Conservation (phyloP, 2,888 invertebrate genomes). For the Pseudococcus longispinus region DNA sequence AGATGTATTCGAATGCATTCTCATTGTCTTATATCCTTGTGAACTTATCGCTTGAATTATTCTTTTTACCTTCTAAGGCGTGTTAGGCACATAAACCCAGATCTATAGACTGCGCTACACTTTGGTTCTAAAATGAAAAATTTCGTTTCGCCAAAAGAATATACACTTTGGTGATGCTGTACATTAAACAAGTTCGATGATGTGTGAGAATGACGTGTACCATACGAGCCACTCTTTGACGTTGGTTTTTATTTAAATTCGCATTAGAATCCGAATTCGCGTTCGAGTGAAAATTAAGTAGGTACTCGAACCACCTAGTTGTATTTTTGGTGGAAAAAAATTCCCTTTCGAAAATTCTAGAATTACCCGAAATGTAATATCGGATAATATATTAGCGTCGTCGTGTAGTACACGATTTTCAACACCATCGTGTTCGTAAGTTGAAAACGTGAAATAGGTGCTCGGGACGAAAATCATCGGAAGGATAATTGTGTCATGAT, state of each 20-base stretch:
- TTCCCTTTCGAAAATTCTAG: too few species aligned
- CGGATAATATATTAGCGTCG: too few species aligned
- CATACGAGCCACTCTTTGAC: not conserved
- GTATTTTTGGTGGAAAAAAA: too few species aligned
- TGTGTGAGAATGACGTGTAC: not conserved
- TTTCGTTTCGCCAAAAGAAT: not conserved
- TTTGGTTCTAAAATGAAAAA: not conserved
- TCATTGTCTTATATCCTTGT: conserved; percentile 32
- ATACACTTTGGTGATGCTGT: not conserved
- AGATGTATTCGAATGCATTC: conserved; percentile 37
- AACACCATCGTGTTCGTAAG: too few species aligned
- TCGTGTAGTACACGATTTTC: too few species aligned
- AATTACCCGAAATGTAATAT: too few species aligned
- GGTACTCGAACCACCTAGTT: too few species aligned
- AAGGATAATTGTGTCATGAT: not conserved
- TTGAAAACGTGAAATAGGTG: not conserved
- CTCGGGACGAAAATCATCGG: not conserved
- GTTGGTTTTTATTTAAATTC: not conserved
- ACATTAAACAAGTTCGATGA: conserved; percentile 9
- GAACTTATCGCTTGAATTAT: conserved; percentile 43
- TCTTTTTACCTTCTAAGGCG: conserved; percentile 20
- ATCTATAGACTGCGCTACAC: not conserved
- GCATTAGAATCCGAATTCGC: not conserved
- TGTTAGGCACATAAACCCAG: not conserved
- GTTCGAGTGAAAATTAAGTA: not conserved